Base-by-base conservation (phyloP, 2,888 invertebrate species). In the Esperia sulphurella region DNA sequence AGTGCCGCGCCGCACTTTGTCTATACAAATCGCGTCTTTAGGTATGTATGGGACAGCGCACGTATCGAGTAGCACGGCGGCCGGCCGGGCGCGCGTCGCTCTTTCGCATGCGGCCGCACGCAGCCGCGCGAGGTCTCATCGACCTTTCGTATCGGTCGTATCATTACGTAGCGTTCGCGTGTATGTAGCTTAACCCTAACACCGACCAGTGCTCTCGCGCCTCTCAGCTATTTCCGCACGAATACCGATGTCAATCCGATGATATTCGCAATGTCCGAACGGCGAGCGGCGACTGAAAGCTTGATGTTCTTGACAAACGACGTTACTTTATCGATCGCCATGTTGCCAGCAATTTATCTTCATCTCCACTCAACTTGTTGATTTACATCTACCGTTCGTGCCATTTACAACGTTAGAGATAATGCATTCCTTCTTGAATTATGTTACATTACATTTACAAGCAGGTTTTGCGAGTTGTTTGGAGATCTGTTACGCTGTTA, bases 371-470 rank as follows among this genome's bases (percentile, higher is more conserved):
- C 57, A 65, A 54, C 53, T 53, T 47, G 55, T 57, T 58, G 75
- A 75, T 73, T 63, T 46, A 60, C 59, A 71, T 75, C 71, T 64
- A 52, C 50, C 52, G 63, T 73, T 72, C 74, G 70, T 69, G 66
- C 65, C 59, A 61, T 62, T 62, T 61, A 67, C 54, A 58, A 50
- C 49, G 49, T 49, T 56, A 63, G 51, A 58, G 50, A 60, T 58
- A 52, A 50, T 54, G 50, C 63, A 68, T 73, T 68, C 65, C 66
- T 53, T 47, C 48, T 49, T 52, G 51, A 57, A 61, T 59, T 56
- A 57, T 59, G 55, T 57, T 38, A 47, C 40, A 45, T 49, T 52
- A 41, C 37, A 41, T 35, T 35, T 35, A 29, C 28, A 33, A 40
- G 45, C 30, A 29, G 28, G 38, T 13, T 46, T 9, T 1, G 33